phyloP scores from a whole-genome alignment of 2,113 vertebrate species.

The Danionella cerebrum region DNA sequence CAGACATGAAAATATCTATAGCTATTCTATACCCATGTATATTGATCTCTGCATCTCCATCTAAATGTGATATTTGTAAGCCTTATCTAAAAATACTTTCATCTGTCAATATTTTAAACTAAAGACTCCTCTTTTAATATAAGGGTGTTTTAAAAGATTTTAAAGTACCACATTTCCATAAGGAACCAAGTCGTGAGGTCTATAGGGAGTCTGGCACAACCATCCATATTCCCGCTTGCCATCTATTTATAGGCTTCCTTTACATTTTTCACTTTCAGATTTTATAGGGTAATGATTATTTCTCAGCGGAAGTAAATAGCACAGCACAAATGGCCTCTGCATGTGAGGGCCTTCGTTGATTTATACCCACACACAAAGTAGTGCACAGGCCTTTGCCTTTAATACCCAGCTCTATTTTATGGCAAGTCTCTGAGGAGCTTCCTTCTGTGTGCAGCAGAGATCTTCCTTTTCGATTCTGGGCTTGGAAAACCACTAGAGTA shows the following conservation, averaged over 20 bases:
- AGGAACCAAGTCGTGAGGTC: constrained; percentile 26
- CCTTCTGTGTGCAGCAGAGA: background rate
- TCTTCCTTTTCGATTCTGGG: background rate
- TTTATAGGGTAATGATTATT: constrained; percentile 68
- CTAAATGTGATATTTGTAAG: too few relatives aligned
- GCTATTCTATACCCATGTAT: too few relatives aligned
- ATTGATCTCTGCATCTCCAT: too few relatives aligned
- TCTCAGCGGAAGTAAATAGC: constrained; percentile 57
- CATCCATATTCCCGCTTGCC: constrained; percentile 51
- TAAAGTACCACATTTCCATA: constrained; percentile 9
- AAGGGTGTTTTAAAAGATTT: background rate
- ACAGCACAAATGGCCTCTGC: constrained; percentile 51
- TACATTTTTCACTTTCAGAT: constrained; percentile 60
- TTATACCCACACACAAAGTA: constrained; percentile 51
- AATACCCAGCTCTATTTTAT: constrained; percentile 20
- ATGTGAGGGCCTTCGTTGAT: constrained; percentile 58
- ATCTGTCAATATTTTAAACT: too few relatives aligned
- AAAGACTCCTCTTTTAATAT: background rate
- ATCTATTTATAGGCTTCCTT: constrained; percentile 61
- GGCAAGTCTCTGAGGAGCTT: constrained; percentile 2
- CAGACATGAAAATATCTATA: too few relatives aligned
- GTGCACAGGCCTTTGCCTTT: constrained; percentile 23
- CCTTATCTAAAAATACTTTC: too few relatives aligned
- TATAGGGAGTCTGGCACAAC: constrained; percentile 47
- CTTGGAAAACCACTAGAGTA: background rate